Percentiles rank a stretch among this genome's conserved stretches.
Evolutionary conservation across 2,888 invertebrate species (phyloP).

Genomic region (Apodemia zela): DNA sequence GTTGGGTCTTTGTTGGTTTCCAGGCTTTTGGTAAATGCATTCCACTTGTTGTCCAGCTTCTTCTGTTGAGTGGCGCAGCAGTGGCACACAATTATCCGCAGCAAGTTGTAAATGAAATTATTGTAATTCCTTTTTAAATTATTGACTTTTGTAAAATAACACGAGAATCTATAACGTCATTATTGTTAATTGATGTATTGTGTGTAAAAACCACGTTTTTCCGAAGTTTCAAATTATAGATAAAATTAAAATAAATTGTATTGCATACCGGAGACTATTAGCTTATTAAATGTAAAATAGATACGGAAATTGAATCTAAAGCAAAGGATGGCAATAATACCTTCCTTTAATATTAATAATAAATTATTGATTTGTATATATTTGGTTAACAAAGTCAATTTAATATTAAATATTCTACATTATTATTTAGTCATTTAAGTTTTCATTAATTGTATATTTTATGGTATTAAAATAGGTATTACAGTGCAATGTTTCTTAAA

Average conservation of each 20-base stretch:
- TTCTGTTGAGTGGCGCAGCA: neutral
- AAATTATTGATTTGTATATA: conserved; percentile 4
- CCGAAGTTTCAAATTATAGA: neutral
- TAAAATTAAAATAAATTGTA: neutral
- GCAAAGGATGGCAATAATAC: neutral
- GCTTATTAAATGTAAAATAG: neutral
- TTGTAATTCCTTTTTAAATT: neutral
- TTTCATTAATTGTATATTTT: neutral
- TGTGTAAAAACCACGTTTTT: neutral
- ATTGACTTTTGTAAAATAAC: neutral
- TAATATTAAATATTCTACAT: neutral
- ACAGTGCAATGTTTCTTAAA: no score
- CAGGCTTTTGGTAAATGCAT: no score
- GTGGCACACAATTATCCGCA: neutral
- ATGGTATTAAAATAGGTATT: neutral
- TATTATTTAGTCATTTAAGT: neutral
- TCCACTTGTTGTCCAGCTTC: neutral
- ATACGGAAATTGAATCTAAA: neutral
- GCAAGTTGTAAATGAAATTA: neutral
- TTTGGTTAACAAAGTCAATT: conserved; percentile 7
- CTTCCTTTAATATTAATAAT: conserved; percentile 4
- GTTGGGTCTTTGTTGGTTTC: no score
- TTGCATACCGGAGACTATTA: neutral
- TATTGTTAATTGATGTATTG: no score
- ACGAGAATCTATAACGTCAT: neutral